phyloP scores from a whole-genome alignment of 2,113 vertebrate species.

The Amazona vittata region DNA sequence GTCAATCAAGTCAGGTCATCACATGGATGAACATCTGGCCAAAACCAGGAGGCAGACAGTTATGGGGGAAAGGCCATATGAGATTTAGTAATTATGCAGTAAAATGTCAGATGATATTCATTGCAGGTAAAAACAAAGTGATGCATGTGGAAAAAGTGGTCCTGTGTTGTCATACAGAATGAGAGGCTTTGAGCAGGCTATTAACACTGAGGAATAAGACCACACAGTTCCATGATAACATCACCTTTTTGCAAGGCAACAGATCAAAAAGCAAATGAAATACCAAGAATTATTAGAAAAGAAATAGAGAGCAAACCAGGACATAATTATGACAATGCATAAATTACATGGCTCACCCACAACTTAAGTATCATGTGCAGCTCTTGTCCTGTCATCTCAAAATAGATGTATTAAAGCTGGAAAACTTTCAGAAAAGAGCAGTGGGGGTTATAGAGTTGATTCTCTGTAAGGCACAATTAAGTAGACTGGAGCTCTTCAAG shows the following conservation, averaged over 20 bases:
- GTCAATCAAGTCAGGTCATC: not conserved
- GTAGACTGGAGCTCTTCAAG: not conserved
- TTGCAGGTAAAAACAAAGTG: not conserved
- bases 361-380: not conserved
- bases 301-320: not conserved
- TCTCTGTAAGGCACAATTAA: not conserved
- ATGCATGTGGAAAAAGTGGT: not conserved
- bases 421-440: not conserved
- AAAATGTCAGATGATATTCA: not conserved
- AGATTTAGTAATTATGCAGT: not conserved
- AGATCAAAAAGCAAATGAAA: slow-evolving; percentile 14
- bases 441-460: not conserved
- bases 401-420: not conserved
- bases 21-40: not conserved
- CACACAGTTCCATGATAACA: not conserved
- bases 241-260: slow-evolving; percentile 53
- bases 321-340: not conserved
- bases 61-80: not conserved
- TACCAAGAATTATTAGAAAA: not conserved
- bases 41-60: not conserved
- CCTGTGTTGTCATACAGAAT: not conserved
- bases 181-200: not conserved
- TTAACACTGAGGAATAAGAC: not conserved
- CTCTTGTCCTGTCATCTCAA: not conserved
- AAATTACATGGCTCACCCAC: not conserved